Evolutionary conservation across 2,888 invertebrate species (phyloP), one percentile per base, ranked within the genome.

Genomic region (Acrobasis repandana): DNA sequence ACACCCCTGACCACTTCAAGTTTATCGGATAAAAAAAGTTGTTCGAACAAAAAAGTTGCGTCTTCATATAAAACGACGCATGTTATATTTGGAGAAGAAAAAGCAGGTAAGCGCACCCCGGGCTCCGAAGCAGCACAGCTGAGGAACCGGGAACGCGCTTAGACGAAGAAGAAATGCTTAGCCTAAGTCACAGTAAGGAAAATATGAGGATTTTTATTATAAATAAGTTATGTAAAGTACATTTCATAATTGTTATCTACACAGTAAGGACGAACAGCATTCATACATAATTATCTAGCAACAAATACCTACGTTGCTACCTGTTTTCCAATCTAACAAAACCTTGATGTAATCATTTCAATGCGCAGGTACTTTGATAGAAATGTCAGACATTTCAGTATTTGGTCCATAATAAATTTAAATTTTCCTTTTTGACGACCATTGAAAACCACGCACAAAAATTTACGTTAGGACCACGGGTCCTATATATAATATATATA

Each of bases 271-370:
- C 36, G 52, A 36, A 36, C 36, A 52, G 34, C 36, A 52, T 52
- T 52, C 36, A 52, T 52, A 52, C 52, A 52, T 36, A 52, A 52
- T 52, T 50, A 50, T 50, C 33, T 51, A 33, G 33, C 51, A n/a
- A 33, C 34, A 51, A 51, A 51, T 10, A 52, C 52, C 34, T 11
- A 52, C 52, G 52, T 52, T 11, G 16, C 36, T 9, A 10, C 11
- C 11, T 52, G 36, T 52, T 36, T 52, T 52, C 52, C 15, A 36
- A 16, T 52, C 36, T 52, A 16, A 15, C 34, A 10, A 16, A 52
- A 36, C 52, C 52, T 52, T 43, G 43, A 43, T 43, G 43, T 43
- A 43, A 43, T 43, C 43, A 14, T 14, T 43, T 43, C 43, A 43
- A 43, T 43, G 43, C n/a, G 43, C 10, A 28, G 4, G 28, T 28